Percentiles rank a stretch among this genome's conserved stretches.
These are phyloP conservation scores for Plutomurus gul DNA, from an alignment of 1,140 invertebrate genomes.

Conservation along the genomic window DNA sequence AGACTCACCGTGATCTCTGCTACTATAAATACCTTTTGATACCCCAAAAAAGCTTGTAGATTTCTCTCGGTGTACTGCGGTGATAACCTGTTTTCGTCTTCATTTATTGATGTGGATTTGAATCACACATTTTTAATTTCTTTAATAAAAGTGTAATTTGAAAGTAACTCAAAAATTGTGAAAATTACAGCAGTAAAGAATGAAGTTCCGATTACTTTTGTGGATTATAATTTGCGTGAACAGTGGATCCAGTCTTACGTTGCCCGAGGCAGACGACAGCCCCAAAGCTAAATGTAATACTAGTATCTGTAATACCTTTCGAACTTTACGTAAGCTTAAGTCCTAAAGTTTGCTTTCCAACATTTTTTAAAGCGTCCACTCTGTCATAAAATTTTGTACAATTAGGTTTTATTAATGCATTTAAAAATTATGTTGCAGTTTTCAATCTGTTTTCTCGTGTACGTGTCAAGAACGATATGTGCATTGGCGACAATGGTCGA, in stretches of 20 bases:
- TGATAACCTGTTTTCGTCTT: too few relatives aligned
- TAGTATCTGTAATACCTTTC: background rate
- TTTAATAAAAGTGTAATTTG: too few relatives aligned
- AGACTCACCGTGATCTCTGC: background rate
- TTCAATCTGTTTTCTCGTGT: background rate
- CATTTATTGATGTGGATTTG: too few relatives aligned
- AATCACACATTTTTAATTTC: too few relatives aligned
- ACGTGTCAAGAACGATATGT: background rate
- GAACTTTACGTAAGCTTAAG: background rate
- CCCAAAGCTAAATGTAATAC: background rate
- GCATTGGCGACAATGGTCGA: constrained; percentile 1
- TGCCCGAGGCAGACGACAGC: background rate
- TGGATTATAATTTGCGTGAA: background rate
- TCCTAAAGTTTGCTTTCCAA: too few relatives aligned
- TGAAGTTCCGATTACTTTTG: background rate
- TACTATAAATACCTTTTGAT: background rate
- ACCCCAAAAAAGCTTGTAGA: too few relatives aligned
- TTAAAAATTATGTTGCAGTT: background rate
- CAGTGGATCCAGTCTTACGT: background rate
- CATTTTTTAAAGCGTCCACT: too few relatives aligned
- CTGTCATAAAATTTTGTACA: too few relatives aligned
- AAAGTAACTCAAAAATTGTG: too few relatives aligned
- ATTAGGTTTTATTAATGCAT: background rate
- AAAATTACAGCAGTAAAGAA: background rate
- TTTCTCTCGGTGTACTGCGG: too few relatives aligned